phyloP scores from a whole-genome alignment of 2,113 vertebrate species.

The Crotalus helleri region DNA sequence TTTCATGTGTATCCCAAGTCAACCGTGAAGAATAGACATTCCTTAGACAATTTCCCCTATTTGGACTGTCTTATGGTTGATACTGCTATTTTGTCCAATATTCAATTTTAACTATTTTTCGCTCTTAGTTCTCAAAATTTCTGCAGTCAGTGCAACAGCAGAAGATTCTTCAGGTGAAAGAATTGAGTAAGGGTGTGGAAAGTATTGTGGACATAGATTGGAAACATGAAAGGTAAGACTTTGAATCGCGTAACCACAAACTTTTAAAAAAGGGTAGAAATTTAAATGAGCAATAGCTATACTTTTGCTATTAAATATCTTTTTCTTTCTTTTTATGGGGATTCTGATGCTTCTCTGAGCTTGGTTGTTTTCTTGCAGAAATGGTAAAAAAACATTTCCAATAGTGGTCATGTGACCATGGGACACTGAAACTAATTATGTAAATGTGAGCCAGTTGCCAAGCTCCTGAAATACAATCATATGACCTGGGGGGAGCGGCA shows the following conservation, averaged over 20 bases:
- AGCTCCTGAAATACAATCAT: background rate
- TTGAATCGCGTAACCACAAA: background rate
- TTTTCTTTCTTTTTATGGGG: too few relatives aligned
- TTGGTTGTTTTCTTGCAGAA: background rate
- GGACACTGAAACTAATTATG: background rate
- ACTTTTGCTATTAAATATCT: too few relatives aligned
- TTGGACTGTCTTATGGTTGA: background rate
- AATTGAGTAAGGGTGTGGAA: slow-evolving; percentile 92
- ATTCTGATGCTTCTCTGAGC: background rate
- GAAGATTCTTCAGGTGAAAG: slow-evolving; percentile 85
- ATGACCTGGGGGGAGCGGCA: background rate
- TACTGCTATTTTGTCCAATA: background rate
- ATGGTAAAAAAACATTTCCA: background rate
- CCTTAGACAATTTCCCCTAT: background rate
- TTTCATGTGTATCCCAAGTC: background rate
- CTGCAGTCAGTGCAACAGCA: slow-evolving; percentile 87
- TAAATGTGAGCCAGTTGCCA: background rate
- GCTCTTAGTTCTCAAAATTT: slow-evolving; percentile 88
- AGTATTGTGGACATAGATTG: slow-evolving; percentile 94
- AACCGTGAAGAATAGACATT: background rate
- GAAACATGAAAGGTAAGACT: slow-evolving; percentile 84
- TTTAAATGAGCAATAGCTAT: background rate
- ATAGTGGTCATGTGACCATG: background rate
- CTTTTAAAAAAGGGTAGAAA: background rate
- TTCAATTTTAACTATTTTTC: slow-evolving; percentile 34